Percentiles rank a stretch among this genome's conserved stretches.
These are phyloP conservation scores for Perizoma flavofasciatum DNA, from an alignment of 2,888 invertebrate genomes.

Conservation along the genomic window DNA sequence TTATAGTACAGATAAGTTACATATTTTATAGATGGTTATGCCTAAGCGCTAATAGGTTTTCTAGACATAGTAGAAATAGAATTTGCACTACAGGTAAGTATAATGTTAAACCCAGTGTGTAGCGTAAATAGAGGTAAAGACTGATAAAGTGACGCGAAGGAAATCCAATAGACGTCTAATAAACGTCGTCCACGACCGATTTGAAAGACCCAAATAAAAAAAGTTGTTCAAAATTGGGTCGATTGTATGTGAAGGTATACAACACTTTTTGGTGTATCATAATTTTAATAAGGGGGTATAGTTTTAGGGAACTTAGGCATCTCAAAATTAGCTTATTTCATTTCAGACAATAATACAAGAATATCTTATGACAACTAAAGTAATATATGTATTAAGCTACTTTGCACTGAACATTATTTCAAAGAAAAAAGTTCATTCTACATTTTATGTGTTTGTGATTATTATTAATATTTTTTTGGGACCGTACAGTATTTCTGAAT, in stretches of 20 bases:
- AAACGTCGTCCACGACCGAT: conserved; percentile 36
- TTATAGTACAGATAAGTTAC: too few species aligned
- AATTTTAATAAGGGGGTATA: too few species aligned
- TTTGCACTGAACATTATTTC: not conserved
- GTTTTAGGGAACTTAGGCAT: too few species aligned
- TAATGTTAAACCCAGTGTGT: conserved; percentile 14
- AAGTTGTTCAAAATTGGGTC: too few species aligned
- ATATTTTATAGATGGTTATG: too few species aligned
- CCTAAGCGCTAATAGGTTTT: not conserved
- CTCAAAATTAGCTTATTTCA: too few species aligned
- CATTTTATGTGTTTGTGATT: not conserved
- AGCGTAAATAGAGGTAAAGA: conserved; percentile 37
- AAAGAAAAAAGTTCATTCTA: not conserved
- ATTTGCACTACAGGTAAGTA: not conserved
- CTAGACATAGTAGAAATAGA: not conserved
- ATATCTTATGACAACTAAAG: not conserved
- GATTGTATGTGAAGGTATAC: too few species aligned
- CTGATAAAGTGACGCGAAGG: conserved; percentile 45
- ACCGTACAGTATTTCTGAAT: too few species aligned
- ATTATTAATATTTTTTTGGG: too few species aligned
- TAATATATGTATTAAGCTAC: not conserved
- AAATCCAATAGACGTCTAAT: conserved; percentile 55
- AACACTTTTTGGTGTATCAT: too few species aligned
- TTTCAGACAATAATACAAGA: too few species aligned
- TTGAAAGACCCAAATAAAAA: conserved; percentile 1